Evolutionary conservation across 2,888 invertebrate genomes (phyloP), one percentile per base, ranked within the genome.

Genomic region (Orchestes rusci): DNA sequence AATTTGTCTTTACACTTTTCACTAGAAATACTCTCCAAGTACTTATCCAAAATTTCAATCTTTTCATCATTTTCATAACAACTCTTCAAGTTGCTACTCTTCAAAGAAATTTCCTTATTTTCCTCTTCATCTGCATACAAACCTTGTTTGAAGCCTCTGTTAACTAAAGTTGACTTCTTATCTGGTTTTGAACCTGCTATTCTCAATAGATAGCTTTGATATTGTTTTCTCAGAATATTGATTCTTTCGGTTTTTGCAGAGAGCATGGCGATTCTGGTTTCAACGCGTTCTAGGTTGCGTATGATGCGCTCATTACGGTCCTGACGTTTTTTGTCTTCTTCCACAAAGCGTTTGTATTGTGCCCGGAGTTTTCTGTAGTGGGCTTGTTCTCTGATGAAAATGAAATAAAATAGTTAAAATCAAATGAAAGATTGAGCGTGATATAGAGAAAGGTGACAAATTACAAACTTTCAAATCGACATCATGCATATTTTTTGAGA

Each of bases 181-280:
- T 23, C 23, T 16, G 36, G 20, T 17, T 43, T 17, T n/a, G 29
- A 15, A 35, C 35, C 23, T n/a, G 38, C n/a, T 17, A 56, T 52
- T 43, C 57, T 46, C 30, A 53, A 50, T 18, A 65, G 46, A 43
- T 59, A 63, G 23, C 53, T 48, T 33, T 60, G 60, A 43, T 68
- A 68, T 41, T 65, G 64, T 36, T 57, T 55, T 19, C 66, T 56
- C 7, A 78, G 66, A 59, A 69, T 64, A 61, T 73, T 74, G 18
- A 79, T 71, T 44, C 75, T 67, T 55, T 78, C 74, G 17, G 77
- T 78, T 65, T 77, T 76, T 2, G 76, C 73, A 16, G 73, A 71
- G 59, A 79, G 69, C 53, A 69, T 64, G 19, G 72, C 67, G 16
- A 79, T 71, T 52, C 74, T 70, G 51, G 69, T 72, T 62, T 79